A percentile compares a stretch with the other conserved stretches of the same genome.
Evolutionary conservation across 1,140 invertebrate species (phyloP).

Genomic region (Polypedilum vanderplanki): DNA sequence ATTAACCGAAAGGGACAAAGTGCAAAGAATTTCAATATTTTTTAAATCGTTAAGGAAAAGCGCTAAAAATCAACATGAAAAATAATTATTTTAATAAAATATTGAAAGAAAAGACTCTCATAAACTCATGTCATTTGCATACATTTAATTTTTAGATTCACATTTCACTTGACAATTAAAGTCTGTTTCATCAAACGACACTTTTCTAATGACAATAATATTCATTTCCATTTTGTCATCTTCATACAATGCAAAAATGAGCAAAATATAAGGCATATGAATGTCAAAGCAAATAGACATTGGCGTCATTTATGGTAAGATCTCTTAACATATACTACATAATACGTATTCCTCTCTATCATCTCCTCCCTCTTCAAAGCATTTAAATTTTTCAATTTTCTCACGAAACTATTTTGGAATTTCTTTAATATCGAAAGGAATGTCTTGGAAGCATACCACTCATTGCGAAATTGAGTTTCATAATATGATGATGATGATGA

Average conservation of each 20-base stretch:
- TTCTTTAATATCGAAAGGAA: constrained; percentile 26
- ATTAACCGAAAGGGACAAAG: too few relatives aligned
- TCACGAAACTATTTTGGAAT: constrained; percentile 28
- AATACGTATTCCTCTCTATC: background rate
- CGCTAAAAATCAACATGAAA: too few relatives aligned
- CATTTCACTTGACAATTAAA: too few relatives aligned
- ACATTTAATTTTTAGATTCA: too few relatives aligned
- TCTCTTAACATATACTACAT: background rate
- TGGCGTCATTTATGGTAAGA: background rate
- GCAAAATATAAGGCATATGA: background rate
- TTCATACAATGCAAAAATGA: background rate
- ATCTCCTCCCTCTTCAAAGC: background rate
- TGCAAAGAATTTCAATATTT: too few relatives aligned
- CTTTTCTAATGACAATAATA: too few relatives aligned
- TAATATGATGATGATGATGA: constrained; percentile 4
- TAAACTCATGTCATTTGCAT: too few relatives aligned
- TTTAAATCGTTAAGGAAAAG: too few relatives aligned
- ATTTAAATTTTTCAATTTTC: constrained; percentile 27
- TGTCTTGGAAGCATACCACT: background rate
- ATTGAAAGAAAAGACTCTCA: too few relatives aligned
- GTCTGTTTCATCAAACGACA: too few relatives aligned
- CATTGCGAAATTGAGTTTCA: background rate
- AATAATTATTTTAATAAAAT: too few relatives aligned
- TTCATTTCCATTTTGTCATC: too few relatives aligned
- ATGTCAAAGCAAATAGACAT: background rate